Evolutionary conservation across 92 coral and sea anemone species (phyloP), one percentile per base, ranked within the genome.

Genomic region (Heliopora coerulea): DNA sequence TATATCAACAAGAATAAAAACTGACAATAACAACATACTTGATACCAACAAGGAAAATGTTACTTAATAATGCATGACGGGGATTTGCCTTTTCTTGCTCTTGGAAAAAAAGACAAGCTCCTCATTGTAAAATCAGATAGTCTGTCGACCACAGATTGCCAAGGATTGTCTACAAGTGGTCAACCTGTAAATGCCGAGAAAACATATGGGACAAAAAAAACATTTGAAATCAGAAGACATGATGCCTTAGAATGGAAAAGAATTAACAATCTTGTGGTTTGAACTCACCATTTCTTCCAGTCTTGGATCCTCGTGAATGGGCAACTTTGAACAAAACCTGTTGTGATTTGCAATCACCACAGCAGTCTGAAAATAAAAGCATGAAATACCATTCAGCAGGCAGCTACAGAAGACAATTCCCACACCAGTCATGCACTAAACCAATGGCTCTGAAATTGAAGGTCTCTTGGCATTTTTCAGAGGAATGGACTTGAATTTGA

Each of bases 281-380:
- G 9, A 30, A 33, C 77, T 33, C 35, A 70, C 77, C 26, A 54
- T 35, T 70, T 70, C 77, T 70, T 70, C 77, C 14, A 70, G 28
- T 52, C 77, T 35, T 32, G 62, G 77, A 34, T 70, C 77, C 35
- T 70, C 77, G 12, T 70, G 46, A 15, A 70, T 70, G 50, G 77
- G 46, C 34, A 70, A 28, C 24, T 56, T 26, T 52, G 77, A 70
- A 70, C 77, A 70, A 13, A 50, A 70, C 41, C 77, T 70, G 34
- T 70, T 70, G 77, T 70, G 77, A 54, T 70, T 70, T 30, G 77
- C 64, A 31, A 70, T 70, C 3, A 54, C 77, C 18, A 52, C 32
- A 18, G 77, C 77, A 5, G 77, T 70, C 77, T 70, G 49, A 3
- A 68, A 54, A 49, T 21, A 18, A 15, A 8, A 50, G 13, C 9